A percentile compares a stretch with the other conserved stretches of the same genome.
Evolutionary conservation across 2,888 invertebrate species (phyloP).

Genomic region (Sericinus montela): DNA sequence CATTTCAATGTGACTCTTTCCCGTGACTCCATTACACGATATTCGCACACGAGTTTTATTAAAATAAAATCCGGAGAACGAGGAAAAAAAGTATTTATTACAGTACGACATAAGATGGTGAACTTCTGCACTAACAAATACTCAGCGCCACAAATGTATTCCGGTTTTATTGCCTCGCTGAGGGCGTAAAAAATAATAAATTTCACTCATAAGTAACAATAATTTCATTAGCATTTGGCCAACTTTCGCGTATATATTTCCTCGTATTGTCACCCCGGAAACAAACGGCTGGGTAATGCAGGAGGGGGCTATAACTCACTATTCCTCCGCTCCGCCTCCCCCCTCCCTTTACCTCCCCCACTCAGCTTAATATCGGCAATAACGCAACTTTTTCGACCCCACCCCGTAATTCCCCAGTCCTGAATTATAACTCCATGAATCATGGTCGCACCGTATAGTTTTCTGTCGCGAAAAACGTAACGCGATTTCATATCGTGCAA

Average conservation of each 20-base stretch:
- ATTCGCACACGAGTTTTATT: too few species aligned
- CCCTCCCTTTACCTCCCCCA: conserved; percentile 22
- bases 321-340: conserved; percentile 35
- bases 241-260: conserved; percentile 22
- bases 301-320: conserved; percentile 53
- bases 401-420: conserved; percentile 48
- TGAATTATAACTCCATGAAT: conserved; percentile 62
- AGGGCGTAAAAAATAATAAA: conserved; percentile 25
- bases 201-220: conserved; percentile 26
- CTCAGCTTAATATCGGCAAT: conserved; percentile 59
- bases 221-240: conserved; percentile 29
- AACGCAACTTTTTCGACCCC: conserved; percentile 51
- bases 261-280: conserved; percentile 35
- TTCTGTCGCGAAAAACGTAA: conserved; percentile 32
- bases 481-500: conserved; percentile 3
- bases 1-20: too few species aligned
- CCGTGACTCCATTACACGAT: too few species aligned
- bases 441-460: conserved; percentile 45
- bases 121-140: conserved; percentile 1
- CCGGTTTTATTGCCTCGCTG: conserved; percentile 9
- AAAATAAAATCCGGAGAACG: too few species aligned
- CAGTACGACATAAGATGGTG: neutral
- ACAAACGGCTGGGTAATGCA: conserved; percentile 31
- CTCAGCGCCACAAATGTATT: conserved; percentile 11
- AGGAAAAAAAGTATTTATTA: too few species aligned